Conservation (phyloP, 2,888 invertebrate genomes). For the Pachycephus smyrnensis region DNA sequence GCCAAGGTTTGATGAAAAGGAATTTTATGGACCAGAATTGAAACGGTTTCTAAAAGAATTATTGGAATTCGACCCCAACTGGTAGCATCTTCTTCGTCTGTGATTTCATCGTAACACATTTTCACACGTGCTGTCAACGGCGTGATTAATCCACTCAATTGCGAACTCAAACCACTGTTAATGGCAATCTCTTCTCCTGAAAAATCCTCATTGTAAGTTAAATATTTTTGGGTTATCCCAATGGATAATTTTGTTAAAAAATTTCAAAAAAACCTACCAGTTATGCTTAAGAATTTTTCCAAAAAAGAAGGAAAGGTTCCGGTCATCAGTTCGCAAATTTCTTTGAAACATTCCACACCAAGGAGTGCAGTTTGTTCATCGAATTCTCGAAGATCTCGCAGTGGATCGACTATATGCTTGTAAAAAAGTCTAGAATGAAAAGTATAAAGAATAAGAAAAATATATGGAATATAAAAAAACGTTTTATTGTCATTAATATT, state of each 20-base stretch:
- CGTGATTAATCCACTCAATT: conserved; percentile 44
- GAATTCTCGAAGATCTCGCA: conserved; percentile 71
- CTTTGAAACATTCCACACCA: conserved; percentile 73
- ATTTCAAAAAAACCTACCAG: conserved; percentile 44
- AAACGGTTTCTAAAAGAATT: conserved; percentile 52
- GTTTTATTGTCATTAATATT: conserved; percentile 60
- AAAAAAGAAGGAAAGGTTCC: conserved; percentile 60
- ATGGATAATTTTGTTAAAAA: not conserved
- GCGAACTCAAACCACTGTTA: conserved; percentile 31
- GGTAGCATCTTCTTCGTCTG: conserved; percentile 36
- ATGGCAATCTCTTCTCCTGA: not conserved
- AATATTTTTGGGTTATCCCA: not conserved
- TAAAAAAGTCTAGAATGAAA: conserved; percentile 54
- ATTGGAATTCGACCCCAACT: conserved; percentile 39
- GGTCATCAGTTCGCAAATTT: conserved; percentile 62
- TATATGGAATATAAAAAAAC: conserved; percentile 38
- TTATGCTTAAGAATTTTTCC: conserved; percentile 62
- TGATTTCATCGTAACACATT: conserved; percentile 33
- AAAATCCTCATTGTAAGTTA: not conserved
- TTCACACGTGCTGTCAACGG: conserved; percentile 42
- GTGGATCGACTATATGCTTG: conserved; percentile 54
- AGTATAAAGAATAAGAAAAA: not conserved
- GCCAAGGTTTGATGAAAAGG: conserved; percentile 36
- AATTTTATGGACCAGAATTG: conserved; percentile 49
- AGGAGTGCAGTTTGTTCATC: conserved; percentile 70